Evolutionary conservation across 2,888 invertebrate genomes (phyloP).

Genomic region (Campoletis raptor): DNA sequence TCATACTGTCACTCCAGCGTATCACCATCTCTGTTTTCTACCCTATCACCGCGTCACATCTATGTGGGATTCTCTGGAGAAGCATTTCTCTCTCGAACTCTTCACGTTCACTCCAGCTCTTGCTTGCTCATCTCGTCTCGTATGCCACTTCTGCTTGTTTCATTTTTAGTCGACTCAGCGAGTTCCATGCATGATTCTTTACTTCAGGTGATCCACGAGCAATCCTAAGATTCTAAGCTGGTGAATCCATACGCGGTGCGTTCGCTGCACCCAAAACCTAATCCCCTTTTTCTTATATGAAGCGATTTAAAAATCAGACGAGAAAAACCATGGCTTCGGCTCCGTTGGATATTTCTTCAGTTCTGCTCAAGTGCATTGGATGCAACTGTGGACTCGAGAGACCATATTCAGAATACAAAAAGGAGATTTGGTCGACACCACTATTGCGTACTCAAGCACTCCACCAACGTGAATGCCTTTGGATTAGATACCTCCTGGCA

Average conservation of each 20-base stretch:
- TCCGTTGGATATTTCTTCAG: constrained; percentile 4
- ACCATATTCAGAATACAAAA: constrained; percentile 37
- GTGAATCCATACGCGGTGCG: constrained; percentile 26
- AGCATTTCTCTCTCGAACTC: constrained; percentile 22
- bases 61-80: constrained; percentile 66
- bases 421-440: constrained; percentile 36
- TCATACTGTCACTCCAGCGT: constrained; percentile 79
- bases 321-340: constrained; percentile 1
- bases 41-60: constrained; percentile 78
- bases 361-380: constrained; percentile 45
- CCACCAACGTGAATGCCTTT: constrained; percentile 51
- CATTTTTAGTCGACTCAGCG: constrained; percentile 40
- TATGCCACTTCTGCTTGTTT: constrained; percentile 24
- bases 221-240: not conserved
- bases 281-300: constrained; percentile 55
- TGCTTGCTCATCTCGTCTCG: constrained; percentile 9
- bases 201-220: not conserved
- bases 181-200: constrained; percentile 33
- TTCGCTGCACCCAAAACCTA: constrained; percentile 37
- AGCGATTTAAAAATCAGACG: constrained; percentile 54
- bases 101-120: not conserved
- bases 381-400: constrained; percentile 21
- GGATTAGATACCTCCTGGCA: constrained; percentile 61
- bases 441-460: constrained; percentile 39
- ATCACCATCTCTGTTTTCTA: constrained; percentile 81